phyloP scores from a whole-genome alignment of 2,113 vertebrate genomes.

The Perca schrenkii region DNA sequence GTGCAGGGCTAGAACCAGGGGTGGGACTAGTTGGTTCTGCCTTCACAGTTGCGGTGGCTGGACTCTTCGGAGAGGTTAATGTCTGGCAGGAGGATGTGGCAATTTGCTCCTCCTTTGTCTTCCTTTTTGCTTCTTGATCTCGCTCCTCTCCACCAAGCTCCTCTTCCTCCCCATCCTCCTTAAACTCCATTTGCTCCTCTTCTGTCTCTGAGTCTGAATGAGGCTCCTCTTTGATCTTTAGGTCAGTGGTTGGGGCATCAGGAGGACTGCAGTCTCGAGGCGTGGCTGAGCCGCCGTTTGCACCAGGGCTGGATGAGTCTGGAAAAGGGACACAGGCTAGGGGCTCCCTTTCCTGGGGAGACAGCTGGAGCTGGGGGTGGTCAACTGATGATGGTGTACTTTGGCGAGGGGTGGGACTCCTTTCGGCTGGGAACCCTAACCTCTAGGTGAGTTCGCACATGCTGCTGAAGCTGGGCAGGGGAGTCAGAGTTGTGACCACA shows the following conservation, averaged over 20 bases:
- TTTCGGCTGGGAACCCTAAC: constrained; percentile 76
- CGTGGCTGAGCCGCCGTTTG: constrained; percentile 81
- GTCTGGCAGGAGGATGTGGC: constrained; percentile 66
- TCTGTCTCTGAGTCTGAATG: constrained; percentile 80
- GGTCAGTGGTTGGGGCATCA: constrained; percentile 17
- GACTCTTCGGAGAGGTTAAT: constrained; percentile 86
- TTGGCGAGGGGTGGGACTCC: constrained; percentile 76
- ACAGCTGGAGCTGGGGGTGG: constrained; percentile 59
- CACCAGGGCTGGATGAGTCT: constrained; percentile 81
- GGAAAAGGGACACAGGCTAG: constrained; percentile 70
- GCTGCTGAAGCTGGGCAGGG: constrained; percentile 88
- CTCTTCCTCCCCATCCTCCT: constrained; percentile 43
- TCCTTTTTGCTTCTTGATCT: constrained; percentile 25
- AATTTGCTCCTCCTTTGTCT: neutral
- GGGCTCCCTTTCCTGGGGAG: constrained; percentile 71
- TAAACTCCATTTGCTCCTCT: constrained; percentile 61
- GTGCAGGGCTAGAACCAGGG: constrained; percentile 91
- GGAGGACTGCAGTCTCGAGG: constrained; percentile 76
- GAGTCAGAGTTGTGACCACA: constrained; percentile 88
- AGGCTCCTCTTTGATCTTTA: constrained; percentile 90
- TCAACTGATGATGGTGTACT: constrained; percentile 67
- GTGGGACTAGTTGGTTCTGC: constrained; percentile 92
- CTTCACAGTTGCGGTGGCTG: constrained; percentile 84
- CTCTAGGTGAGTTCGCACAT: constrained; percentile 85
- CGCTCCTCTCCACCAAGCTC: constrained; percentile 25